Conservation (phyloP, 2,888 invertebrate genomes). For the Leuctra nigra region DNA sequence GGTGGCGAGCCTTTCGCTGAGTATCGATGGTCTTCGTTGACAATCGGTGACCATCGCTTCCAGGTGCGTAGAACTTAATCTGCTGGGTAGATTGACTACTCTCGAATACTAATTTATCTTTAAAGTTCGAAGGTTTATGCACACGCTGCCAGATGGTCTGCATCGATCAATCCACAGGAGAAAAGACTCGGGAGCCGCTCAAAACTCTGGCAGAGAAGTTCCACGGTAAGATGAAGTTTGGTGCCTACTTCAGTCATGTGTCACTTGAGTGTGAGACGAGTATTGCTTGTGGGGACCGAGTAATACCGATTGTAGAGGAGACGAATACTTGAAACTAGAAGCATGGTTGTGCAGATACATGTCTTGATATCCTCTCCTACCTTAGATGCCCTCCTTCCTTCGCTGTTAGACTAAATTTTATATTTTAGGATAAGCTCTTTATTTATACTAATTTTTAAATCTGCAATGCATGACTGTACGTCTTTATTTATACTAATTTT, state of each 20-base stretch:
- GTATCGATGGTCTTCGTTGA: constrained; percentile 57
- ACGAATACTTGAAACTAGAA: too few relatives aligned
- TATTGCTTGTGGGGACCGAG: constrained; percentile 26
- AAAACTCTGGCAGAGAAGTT: constrained; percentile 66
- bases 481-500: too few relatives aligned
- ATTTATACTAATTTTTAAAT: too few relatives aligned
- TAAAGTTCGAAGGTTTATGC: constrained; percentile 71
- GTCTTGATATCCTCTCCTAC: too few relatives aligned
- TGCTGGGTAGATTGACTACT: not conserved
- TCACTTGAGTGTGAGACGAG: not conserved
- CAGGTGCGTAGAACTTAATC: constrained; percentile 45
- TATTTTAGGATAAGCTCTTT: too few relatives aligned
- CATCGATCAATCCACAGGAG: constrained; percentile 78
- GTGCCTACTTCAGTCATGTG: constrained; percentile 56
- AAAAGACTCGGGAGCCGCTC: constrained; percentile 70
- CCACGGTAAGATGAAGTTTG: constrained; percentile 70
- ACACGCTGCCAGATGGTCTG: constrained; percentile 94
- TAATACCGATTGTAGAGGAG: not conserved
- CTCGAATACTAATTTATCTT: too few relatives aligned
- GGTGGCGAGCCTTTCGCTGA: constrained; percentile 70
- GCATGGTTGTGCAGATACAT: too few relatives aligned
- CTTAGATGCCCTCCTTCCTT: too few relatives aligned
- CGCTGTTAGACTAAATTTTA: too few relatives aligned
- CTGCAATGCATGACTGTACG: too few relatives aligned
- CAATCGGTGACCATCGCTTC: constrained; percentile 58